phyloP scores from a whole-genome alignment of 1,140 invertebrate species.

The Acromyrmex heyeri region DNA sequence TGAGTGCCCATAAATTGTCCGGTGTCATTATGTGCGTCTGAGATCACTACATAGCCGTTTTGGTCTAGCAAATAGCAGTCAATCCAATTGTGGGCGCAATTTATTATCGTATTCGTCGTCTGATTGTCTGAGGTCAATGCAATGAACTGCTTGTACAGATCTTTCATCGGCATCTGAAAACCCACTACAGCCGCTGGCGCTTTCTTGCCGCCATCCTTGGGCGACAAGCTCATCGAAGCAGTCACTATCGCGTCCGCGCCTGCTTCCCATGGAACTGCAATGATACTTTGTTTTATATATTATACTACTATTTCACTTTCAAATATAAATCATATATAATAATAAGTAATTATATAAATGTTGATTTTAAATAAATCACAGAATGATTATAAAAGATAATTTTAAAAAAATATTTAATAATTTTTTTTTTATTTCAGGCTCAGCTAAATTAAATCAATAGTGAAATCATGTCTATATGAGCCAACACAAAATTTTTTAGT shows the following conservation, averaged over 20 bases:
- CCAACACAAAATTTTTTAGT: too few species aligned
- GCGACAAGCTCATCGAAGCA: conserved; percentile 94
- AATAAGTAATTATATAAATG: conserved; percentile 7
- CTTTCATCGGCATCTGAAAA: conserved; percentile 91
- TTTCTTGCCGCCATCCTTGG: conserved; percentile 91
- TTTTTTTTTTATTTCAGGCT: too few species aligned
- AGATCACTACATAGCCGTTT: conserved; percentile 95
- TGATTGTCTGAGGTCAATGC: conserved; percentile 88
- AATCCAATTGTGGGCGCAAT: conserved; percentile 88
- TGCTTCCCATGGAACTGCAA: conserved; percentile 90
- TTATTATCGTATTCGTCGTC: conserved; percentile 74
- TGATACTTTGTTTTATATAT: background rate
- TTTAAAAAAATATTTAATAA: too few species aligned
- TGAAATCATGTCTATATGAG: too few species aligned
- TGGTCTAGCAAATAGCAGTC: conserved; percentile 96
- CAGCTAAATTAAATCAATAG: too few species aligned
- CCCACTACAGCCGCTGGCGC: conserved; percentile 96
- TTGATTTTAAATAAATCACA: background rate
- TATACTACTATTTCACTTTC: background rate
- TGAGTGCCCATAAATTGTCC: conserved; percentile 95
- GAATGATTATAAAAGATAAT: too few species aligned
- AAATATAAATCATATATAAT: background rate
- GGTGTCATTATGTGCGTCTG: conserved; percentile 90
- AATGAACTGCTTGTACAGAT: conserved; percentile 90
- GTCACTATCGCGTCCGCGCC: conserved; percentile 89